A percentile compares a stretch with the other conserved stretches of the same genome.
Conservation (phyloP, 1,140 invertebrate species). For the Druon quercuslanigerum region DNA sequence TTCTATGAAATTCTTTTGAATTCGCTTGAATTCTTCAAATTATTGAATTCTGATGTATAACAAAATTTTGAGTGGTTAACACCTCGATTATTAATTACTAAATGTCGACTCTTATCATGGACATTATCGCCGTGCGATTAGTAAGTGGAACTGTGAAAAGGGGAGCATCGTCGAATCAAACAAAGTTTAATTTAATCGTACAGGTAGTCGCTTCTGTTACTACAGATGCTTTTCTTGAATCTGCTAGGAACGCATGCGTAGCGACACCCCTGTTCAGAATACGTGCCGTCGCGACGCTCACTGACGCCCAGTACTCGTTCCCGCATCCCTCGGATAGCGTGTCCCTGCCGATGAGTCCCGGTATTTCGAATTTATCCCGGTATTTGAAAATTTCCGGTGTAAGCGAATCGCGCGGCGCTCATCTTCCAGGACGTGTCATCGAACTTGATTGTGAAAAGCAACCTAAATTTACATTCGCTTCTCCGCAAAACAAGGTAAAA, state of each 20-base stretch:
- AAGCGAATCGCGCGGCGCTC: neutral
- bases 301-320: slow-evolving; percentile 31
- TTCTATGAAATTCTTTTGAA: too few relatives aligned
- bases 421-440: neutral
- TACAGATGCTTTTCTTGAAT: slow-evolving; percentile 3
- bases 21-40: too few relatives aligned
- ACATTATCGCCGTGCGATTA: too few relatives aligned
- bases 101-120: too few relatives aligned
- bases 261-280: slow-evolving; percentile 13
- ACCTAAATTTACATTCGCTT: neutral
- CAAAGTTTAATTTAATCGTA: slow-evolving; percentile 13
- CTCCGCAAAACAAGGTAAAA: neutral
- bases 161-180: neutral
- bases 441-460: neutral
- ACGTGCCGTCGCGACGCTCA: slow-evolving; percentile 38
- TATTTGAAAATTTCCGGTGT: neutral
- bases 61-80: too few relatives aligned
- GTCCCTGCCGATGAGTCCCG: neutral
- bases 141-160: neutral
- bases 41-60: too few relatives aligned
- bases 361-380: neutral
- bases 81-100: too few relatives aligned
- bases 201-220: slow-evolving; percentile 7
- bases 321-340: slow-evolving; percentile 16
- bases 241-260: slow-evolving; percentile 13